Conservation (phyloP, 2,113 vertebrate genomes). For the Sceloporus undulatus region DNA sequence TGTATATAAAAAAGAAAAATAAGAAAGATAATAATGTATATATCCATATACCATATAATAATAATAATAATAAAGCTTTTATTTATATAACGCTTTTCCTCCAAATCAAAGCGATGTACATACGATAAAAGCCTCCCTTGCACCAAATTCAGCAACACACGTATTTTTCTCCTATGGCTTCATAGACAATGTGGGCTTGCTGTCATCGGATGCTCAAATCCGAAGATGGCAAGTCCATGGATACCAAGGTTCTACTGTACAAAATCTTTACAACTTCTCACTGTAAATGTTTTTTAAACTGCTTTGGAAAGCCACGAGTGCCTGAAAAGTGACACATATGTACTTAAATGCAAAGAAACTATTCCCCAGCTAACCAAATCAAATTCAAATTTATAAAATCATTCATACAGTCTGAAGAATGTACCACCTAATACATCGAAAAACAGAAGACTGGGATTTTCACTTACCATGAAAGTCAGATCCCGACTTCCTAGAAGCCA, state of each 20-base stretch:
- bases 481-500: constrained; percentile 97
- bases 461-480: constrained; percentile 92
- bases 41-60: no score
- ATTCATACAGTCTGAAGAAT: not conserved
- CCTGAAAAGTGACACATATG: not conserved
- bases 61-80: no score
- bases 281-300: not conserved
- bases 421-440: not conserved
- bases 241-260: no score
- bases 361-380: not conserved
- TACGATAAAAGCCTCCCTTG: not conserved
- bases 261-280: not conserved
- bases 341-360: not conserved
- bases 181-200: no score
- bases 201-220: no score
- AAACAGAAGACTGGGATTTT: not conserved
- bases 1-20: not conserved
- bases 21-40: not conserved
- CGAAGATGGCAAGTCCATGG: no score
- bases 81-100: no score
- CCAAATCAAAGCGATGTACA: no score
- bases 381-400: not conserved
- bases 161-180: not conserved
- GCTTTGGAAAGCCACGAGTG: not conserved
- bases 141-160: not conserved